Evolutionary conservation across 1,140 invertebrate species (phyloP), one percentile per base, ranked within the genome.

Genomic region (Cyrtorhinus lividipennis): DNA sequence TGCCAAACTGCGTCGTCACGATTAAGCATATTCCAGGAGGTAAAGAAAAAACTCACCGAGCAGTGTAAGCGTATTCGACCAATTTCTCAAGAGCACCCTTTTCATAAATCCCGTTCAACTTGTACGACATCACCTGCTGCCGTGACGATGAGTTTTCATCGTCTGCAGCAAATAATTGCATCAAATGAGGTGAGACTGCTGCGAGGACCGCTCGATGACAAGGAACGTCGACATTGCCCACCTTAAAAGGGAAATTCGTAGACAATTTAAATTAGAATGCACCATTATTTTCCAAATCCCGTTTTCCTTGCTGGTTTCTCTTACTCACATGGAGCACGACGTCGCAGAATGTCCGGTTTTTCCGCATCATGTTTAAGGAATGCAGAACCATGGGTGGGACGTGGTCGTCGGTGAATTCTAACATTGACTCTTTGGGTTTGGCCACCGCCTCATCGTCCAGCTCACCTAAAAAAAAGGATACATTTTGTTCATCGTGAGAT

Each of bases 21-120:
- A 5, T 1, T 2, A 5, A 2, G 23, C 18, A 18, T 20, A 22
- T 5, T 22, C 1, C 23, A 48, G 23, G 23, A n/a, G n/a, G n/a
- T n/a, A n/a, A n/a, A n/a, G n/a, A n/a, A n/a, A n/a, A n/a, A n/a
- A n/a, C n/a, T 66, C 69, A 81, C 80, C 74, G 76, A 61, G 79
- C 76, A 56, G 88, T 90, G 73, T 92, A 92, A 25, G 85, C 85
- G 74, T 87, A 92, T 71, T 91, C 83, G 24, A 92, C 78, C 5
- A 92, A 75, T 63, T 80, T 81, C 64, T 85, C 80, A 68, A 92
- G 76, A 46, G 86, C 81, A 63, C 75, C 76, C 65, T 79, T 79
- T 66, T 86, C 81, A 67, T 85, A 80, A 26, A 81, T 80, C n/a
- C 79, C 82, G 69, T 80, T 82, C 62, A 89, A 71, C 69, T 85